Evolutionary conservation across 1,140 invertebrate species (phyloP), one percentile per base, ranked within the genome.

Genomic region (Drosophila fuyamai): DNA sequence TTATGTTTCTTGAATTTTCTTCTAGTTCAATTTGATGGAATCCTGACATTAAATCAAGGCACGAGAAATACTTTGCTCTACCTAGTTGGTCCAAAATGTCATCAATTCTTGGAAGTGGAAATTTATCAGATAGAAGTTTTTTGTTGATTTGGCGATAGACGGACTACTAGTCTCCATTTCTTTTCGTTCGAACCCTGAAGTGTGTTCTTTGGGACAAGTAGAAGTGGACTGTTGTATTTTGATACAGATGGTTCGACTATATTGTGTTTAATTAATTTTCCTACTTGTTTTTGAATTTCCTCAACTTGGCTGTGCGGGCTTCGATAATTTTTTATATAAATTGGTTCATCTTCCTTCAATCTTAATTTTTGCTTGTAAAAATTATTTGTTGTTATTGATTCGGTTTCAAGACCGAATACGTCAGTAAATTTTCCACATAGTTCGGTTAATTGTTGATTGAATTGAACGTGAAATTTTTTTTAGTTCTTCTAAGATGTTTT

Each of bases 1-100:
- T 43, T 65, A 41, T 23, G 12, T 56, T 32, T 41, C 53, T n/a
- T 40, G 38, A 40, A n/a, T 40, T n/a, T 40, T 40, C 13, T n/a
- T 40, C 38, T n/a, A 13, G 38, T n/a, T 40, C 13, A n/a, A 32
- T 32, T 32, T 32, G 29, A 32, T 32, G 29, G 29, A 32, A 32
- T 7, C 29, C 29, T 32, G 29, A 32, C 29, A 32, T 32, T 32
- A 32, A 32, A 8, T 32, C 29, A 32, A 32, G 29, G 29, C 29
- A 32, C 8, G 29, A 32, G 8, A 32, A 32, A 7, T 32, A 32
- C 29, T 32, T 32, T 32, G 8, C 29, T 32, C 29, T 32, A 32
- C 29, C 1, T 13, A 38, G 36, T 10, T 10, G 8, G 10, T 38
- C 36, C 36, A 38, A 38, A 38, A 38, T 38, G 36, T 12, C 10